Evolutionary conservation across 2,888 invertebrate species (phyloP), one percentile per base, ranked within the genome.

Genomic region (Volucella inflata): DNA sequence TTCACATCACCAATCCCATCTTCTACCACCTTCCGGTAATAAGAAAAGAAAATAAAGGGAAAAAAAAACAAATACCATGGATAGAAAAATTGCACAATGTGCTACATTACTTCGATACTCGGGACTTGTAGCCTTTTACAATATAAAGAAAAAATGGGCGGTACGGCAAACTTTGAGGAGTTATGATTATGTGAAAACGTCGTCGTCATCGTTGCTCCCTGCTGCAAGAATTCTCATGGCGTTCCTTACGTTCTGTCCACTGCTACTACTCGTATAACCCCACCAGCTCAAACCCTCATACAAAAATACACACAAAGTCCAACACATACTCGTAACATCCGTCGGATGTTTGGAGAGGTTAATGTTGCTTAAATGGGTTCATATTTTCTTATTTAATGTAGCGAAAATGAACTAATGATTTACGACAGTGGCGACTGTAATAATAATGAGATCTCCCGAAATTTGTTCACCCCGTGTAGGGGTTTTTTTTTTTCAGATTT

Each of bases 381-480:
- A 91, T 91, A 91, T 90, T 91, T 90, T 90, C 89, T 88, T 89
- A 90, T 90, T 91, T 90, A 91, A 91, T 91, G 91, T 90, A 90
- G 89, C 90, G 91, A 90, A 90, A 90, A 91, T 91, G 90, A 90
- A 90, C 90, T 89, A 87, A 89, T 87, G 89, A 90, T 90, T 90
- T 90, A 90, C 90, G 88, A 88, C 88, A 87, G 87, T 90, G 87
- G 88, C 88, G 53, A 80, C 59, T 64, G 48, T 60, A 60, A 38
- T 48, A 79, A 65, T 79, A 84, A 84, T 70, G 60, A 71, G 62
- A 71, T 46, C 46, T 79, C 48, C 21, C 11, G 57, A 70, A 79
- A 79, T 42, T 3, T 42, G 16, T 64, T 71, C 50, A 62, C 53
- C 50, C 57, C 40, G 16, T 30, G 3, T 4, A 36, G 57, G 10